Base-by-base conservation (phyloP, 2,888 invertebrate species). In the Carcina quercana region DNA sequence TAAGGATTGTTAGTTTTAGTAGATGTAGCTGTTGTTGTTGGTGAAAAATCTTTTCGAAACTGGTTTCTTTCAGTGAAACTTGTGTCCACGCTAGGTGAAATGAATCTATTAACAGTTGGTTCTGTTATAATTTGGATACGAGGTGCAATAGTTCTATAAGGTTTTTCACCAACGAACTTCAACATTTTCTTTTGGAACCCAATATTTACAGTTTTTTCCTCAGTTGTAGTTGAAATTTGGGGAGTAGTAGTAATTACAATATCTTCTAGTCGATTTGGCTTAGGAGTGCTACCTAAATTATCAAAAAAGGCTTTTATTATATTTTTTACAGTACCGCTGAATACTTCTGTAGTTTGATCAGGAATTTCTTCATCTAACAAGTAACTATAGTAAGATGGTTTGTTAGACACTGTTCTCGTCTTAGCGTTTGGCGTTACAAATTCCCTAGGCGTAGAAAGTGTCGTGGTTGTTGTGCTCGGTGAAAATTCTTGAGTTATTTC, bases 311-410 rank as follows among this genome's bases (percentile, higher is more conserved):
- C 63, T 59, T 68, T 72, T 19, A 83, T 65, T 2, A 80, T 68
- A 45, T 69, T 72, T 60, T 67, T 74, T 1, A 79, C 72, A 40
- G 60, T 72, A 34, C 66, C 64, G 41, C 63, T 71, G 40, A 82
- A 73, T 27, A 79, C 57, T 59, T 82, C 79, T 7, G 82, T 80
- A 1, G 83, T 80, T 40, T 74, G 70, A 41, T 80, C 71, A 20
- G 69, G 61, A 6, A 69, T 43, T 8, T 53, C 47, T 32, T 79
- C 79, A 36, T 80, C 82, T 45, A 68, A 62, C 34, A 82, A 50
- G 43, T 82, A 82, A 41, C 65, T 68, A 34, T 74, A 80, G 43
- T 80, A 82, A 1, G 75, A 66, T 2, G 75, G 64, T 35, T 70
- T 70, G 11, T 35, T n/a, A 56, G 54, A 8, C 53, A 42, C 33